Evolutionary conservation across 2,888 invertebrate genomes (phyloP).

Genomic region (Uloborus plumipes): DNA sequence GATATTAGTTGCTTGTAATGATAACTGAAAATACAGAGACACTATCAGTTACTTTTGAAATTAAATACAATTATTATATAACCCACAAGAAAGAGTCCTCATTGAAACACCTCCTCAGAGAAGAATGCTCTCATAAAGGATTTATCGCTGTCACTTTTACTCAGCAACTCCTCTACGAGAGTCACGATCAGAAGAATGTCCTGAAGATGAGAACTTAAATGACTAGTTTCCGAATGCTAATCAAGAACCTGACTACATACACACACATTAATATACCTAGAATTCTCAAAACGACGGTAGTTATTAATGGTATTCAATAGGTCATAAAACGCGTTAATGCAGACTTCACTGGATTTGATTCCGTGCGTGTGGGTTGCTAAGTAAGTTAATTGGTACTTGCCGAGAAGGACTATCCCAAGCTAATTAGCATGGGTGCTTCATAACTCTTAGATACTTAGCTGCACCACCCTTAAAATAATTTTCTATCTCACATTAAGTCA

Average conservation of each 20-base stretch:
- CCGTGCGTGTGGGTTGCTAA: conserved; percentile 31
- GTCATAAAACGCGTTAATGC: background rate
- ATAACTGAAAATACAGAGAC: no score
- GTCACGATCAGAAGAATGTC: background rate
- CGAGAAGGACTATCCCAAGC: conserved; percentile 13
- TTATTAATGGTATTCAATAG: conserved; percentile 1
- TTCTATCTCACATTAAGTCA: conserved; percentile 24
- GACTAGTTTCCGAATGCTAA: conserved; percentile 1
- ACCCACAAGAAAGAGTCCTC: no score
- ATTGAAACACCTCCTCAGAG: background rate
- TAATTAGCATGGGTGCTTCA: conserved; percentile 43
- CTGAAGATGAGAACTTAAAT: background rate
- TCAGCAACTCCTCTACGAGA: background rate
- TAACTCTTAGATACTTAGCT: conserved; percentile 12
- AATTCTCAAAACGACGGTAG: background rate
- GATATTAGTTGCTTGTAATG: no score
- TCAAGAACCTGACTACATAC: background rate
- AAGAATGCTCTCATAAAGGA: background rate
- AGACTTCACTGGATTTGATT: background rate
- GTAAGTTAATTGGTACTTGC: conserved; percentile 29
- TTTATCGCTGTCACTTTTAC: background rate
- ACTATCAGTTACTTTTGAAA: no score
- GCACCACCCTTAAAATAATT: conserved; percentile 49
- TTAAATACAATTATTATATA: no score
- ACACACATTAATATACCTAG: background rate